Percentiles rank a stretch among this genome's conserved stretches.
Evolutionary conservation across 1,140 invertebrate species (phyloP).

Genomic region (Hestina assimilis): DNA sequence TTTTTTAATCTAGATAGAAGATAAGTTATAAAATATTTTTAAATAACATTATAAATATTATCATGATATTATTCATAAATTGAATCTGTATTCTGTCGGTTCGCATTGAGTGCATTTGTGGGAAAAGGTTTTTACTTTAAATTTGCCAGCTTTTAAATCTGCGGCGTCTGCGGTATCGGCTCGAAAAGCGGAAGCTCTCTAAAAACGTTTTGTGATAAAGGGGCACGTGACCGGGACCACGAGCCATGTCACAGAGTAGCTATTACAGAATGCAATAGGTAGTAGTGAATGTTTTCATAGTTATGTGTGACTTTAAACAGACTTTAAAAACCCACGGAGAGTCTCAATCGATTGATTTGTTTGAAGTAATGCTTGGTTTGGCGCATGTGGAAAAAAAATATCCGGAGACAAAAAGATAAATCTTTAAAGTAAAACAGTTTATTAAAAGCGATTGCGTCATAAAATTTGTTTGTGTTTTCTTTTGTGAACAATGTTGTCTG

Average conservation of each 20-base stretch:
- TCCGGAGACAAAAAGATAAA: too few relatives aligned
- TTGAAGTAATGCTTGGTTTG: background rate
- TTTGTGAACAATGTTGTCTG: too few relatives aligned
- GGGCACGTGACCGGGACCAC: conserved; percentile 46
- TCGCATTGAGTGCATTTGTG: conserved; percentile 15
- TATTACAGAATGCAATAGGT: background rate
- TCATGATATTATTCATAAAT: background rate
- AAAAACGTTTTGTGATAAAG: conserved; percentile 59
- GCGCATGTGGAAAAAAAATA: too few relatives aligned
- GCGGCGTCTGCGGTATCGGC: conserved; percentile 28
- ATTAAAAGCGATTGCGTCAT: too few relatives aligned
- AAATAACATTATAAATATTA: background rate
- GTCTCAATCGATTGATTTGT: background rate
- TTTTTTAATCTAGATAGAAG: too few relatives aligned
- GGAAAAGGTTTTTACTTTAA: conserved; percentile 19
- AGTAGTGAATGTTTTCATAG: background rate
- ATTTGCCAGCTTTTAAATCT: conserved; percentile 23
- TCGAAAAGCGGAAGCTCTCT: conserved; percentile 51
- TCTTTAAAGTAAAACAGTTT: too few relatives aligned
- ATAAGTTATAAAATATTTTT: too few relatives aligned
- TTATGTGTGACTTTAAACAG: too few relatives aligned
- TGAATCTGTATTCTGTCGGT: conserved; percentile 21
- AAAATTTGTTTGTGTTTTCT: too few relatives aligned
- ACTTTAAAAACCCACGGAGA: too few relatives aligned
- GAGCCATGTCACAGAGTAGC: conserved; percentile 5